phyloP scores from a whole-genome alignment of 2,797 vertebrate genomes.

The Gymnothorax reevesii region DNA sequence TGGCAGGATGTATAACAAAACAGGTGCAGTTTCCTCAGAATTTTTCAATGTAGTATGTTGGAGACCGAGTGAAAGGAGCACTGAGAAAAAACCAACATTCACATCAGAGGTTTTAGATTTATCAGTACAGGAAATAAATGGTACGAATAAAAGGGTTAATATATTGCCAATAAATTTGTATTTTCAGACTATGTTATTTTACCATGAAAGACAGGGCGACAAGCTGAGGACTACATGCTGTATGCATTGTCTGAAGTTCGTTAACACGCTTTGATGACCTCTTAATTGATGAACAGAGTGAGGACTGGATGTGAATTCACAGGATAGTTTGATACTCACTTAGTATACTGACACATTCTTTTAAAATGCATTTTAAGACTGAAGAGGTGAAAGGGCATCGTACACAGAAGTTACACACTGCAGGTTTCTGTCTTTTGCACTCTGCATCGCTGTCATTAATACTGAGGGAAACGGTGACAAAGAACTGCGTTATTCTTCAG shows the following conservation, averaged over 20 bases:
- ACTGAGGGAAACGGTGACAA: background rate
- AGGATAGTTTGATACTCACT: background rate
- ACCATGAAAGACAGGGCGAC: background rate
- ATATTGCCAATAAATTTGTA: slow-evolving; percentile 15
- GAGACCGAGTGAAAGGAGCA: background rate
- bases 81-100: background rate
- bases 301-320: background rate
- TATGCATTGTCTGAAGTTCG: background rate
- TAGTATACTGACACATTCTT: background rate
- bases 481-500: background rate
- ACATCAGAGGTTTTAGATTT: background rate
- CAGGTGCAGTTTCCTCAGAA: background rate
- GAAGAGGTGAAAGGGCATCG: background rate
- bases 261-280: background rate
- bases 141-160: background rate
- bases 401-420: background rate
- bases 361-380: background rate
- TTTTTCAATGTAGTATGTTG: background rate
- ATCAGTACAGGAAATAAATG: background rate
- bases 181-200: background rate
- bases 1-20: background rate
- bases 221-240: background rate
- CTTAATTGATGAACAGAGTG: background rate
- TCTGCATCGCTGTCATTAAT: background rate
- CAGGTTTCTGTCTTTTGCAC: background rate